A percentile compares a stretch with the other conserved stretches of the same genome.
Evolutionary conservation across 2,888 invertebrate species (phyloP).

Genomic region (Nephrocerus scutellatus): DNA sequence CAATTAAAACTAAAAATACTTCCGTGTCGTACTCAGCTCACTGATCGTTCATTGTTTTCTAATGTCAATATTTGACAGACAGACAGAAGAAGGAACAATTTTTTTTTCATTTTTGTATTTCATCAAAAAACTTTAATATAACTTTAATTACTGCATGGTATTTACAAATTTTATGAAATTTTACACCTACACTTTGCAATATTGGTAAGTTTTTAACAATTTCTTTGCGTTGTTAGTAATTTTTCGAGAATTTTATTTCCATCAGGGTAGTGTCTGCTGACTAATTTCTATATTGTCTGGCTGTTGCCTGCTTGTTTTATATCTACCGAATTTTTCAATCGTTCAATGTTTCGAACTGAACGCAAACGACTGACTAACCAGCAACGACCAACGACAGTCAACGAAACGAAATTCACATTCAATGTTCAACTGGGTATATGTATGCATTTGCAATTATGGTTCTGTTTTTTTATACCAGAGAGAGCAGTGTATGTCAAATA

Average conservation of each 20-base stretch:
- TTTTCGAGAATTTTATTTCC: slow-evolving; percentile 36
- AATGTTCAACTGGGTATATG: too few species aligned
- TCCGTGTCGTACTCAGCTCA: slow-evolving; percentile 4
- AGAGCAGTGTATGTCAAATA: too few species aligned
- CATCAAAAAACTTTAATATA: slow-evolving; percentile 26
- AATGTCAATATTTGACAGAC: slow-evolving; percentile 12
- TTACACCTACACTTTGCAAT: slow-evolving; percentile 30
- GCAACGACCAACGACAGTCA: too few species aligned
- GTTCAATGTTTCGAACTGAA: too few species aligned
- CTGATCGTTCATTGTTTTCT: slow-evolving; percentile 3
- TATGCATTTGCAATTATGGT: too few species aligned
- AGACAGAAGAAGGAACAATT: slow-evolving; percentile 34
- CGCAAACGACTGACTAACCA: too few species aligned
- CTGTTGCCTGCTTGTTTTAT: too few species aligned
- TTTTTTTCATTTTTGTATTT: slow-evolving; percentile 9
- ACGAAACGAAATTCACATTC: too few species aligned
- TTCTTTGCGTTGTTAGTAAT: slow-evolving; percentile 25
- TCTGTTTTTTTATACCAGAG: too few species aligned
- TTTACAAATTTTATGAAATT: slow-evolving; percentile 26
- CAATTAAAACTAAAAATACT: slow-evolving; percentile 21
- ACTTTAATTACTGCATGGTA: slow-evolving; percentile 38
- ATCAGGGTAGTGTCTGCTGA: slow-evolving; percentile 37
- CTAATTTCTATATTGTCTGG: slow-evolving; percentile 10
- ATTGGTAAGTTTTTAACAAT: slow-evolving; percentile 14
- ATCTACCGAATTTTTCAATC: too few species aligned